A percentile compares a stretch with the other conserved stretches of the same genome.
Evolutionary conservation across 2,888 invertebrate genomes (phyloP).

Genomic region (Thelaira solivaga): DNA sequence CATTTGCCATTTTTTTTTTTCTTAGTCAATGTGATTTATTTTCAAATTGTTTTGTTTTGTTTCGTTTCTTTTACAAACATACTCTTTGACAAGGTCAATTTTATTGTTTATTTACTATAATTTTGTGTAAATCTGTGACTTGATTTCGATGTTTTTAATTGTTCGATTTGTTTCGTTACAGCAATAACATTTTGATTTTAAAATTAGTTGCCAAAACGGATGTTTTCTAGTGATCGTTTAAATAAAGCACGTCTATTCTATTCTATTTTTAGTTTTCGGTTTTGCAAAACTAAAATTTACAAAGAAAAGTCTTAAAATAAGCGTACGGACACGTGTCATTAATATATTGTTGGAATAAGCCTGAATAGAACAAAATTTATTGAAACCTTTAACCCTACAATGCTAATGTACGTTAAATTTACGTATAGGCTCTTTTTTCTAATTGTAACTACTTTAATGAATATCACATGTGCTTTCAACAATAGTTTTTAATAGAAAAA

Average conservation of each 20-base stretch:
- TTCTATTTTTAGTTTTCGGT: conserved; percentile 28
- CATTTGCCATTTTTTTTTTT: conserved; percentile 15
- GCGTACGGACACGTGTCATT: conserved; percentile 19
- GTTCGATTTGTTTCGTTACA: not conserved
- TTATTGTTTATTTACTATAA: conserved; percentile 52
- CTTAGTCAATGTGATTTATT: conserved; percentile 18
- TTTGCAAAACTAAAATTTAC: too few species aligned
- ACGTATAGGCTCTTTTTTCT: too few species aligned
- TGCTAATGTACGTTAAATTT: not conserved
- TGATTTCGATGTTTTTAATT: conserved; percentile 3
- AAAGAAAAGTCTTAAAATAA: not conserved
- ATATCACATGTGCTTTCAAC: too few species aligned
- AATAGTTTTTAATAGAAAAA: too few species aligned
- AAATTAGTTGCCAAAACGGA: conserved; percentile 57
- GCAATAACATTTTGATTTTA: conserved; percentile 4
- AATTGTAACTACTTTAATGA: too few species aligned
- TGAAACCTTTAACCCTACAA: not conserved
- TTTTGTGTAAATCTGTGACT: conserved; percentile 14
- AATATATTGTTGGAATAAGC: conserved; percentile 28
- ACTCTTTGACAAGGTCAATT: conserved; percentile 49
- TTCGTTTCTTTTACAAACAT: not conserved
- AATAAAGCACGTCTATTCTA: not conserved
- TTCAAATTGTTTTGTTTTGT: conserved; percentile 4
- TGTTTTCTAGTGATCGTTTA: conserved; percentile 18
- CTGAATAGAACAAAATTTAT: not conserved